Percentiles rank a stretch among this genome's conserved stretches.
phyloP scores from a whole-genome alignment of 2,888 invertebrate species.

The Halictus ligatus region DNA sequence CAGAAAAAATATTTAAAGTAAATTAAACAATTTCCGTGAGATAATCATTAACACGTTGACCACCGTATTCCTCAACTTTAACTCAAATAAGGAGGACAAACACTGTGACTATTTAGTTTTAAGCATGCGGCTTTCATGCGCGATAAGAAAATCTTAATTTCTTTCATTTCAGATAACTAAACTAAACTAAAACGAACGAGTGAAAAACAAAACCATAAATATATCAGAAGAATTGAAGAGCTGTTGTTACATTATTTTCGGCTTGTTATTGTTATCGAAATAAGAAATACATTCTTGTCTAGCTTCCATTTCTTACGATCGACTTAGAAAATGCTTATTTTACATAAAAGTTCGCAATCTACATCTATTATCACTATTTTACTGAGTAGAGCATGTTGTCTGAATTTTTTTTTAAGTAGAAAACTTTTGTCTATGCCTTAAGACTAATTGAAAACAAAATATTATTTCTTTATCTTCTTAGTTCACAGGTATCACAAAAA shows the following conservation, averaged over 20 bases:
- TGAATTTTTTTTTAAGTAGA: too few relatives aligned
- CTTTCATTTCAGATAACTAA: not conserved
- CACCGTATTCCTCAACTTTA: not conserved
- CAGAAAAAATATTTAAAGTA: conserved; percentile 3
- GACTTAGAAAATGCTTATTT: too few relatives aligned
- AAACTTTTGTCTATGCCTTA: not conserved
- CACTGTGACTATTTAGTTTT: not conserved
- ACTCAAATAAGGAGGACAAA: not conserved
- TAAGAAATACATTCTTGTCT: too few relatives aligned
- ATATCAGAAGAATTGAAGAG: not conserved
- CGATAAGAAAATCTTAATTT: conserved; percentile 2
- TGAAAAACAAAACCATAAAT: conserved; percentile 1
- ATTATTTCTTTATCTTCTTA: not conserved
- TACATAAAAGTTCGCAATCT: too few relatives aligned
- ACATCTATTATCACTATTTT: too few relatives aligned
- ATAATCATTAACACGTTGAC: not conserved
- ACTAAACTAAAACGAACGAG: not conserved
- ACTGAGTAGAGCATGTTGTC: not conserved
- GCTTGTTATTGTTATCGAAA: too few relatives aligned
- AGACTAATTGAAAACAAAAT: not conserved
- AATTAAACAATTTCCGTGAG: not conserved
- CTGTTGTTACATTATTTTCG: not conserved
- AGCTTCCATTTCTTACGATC: too few relatives aligned
- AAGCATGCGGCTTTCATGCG: not conserved
- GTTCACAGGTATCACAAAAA: not conserved